Base-by-base conservation (phyloP, 2,113 vertebrate species). In the Stegastes partitus region DNA sequence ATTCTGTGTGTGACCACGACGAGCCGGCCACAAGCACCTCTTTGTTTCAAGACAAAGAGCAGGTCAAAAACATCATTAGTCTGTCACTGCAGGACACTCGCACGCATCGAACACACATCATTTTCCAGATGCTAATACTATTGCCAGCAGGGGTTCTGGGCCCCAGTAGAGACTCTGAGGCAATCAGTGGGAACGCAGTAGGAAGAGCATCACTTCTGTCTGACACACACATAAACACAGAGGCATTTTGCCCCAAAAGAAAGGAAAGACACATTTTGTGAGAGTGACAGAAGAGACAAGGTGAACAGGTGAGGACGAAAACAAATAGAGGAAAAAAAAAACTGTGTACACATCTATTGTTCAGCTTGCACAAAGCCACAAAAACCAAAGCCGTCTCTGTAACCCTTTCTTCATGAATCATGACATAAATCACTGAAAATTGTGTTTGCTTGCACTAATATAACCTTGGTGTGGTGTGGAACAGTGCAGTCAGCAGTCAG, bases 391-490 rank as follows among this genome's bases (percentile, higher is more conserved):
- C 44, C 65, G 68, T 54, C 56, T 69, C 70, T 62, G 28, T 86
- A 79, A 91, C 87, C 87, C 86, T 90, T 84, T 78, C 80, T 74
- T 78, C 57, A 45, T 11, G 25, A 74, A 75, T 81, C 65, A 74
- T 71, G 61, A 65, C 73, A 88, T 90, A 90, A 91, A 93, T 91
- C 89, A 87, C 75, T 87, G 49, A 89, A 91, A 90, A 93, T 85
- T 88, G 76, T 89, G 79, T 91, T 91, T 90, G 86, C 89, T 89
- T 83, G 75, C 81, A 87, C 68, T 89, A 88, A 89, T 87, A 77
- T 88, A 87, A 83, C 88, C 85, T 86, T 87, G 84, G 79, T 67
- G 78, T 76, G 70, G 28, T 3, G 19, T 72, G 69, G 78, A 93
- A 91, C 63, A 47, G 53, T 90, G 56, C 66, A 79, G 86, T 91